Evolutionary conservation across 2,797 vertebrate species (phyloP).

Genomic region (Clangula hyemalis): DNA sequence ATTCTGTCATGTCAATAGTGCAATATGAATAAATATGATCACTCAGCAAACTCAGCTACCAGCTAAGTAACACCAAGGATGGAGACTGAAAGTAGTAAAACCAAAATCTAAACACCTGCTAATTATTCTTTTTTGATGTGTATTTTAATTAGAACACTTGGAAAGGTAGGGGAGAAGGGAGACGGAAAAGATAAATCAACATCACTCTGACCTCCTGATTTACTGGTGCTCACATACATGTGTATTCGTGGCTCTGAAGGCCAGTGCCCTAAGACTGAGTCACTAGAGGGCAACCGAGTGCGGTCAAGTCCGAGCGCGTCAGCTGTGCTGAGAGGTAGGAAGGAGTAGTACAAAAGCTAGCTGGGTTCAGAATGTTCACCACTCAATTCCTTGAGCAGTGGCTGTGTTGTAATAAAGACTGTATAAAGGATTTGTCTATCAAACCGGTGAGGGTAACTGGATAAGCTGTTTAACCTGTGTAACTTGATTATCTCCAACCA

Average conservation of each 20-base stretch:
- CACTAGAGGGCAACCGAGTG: background rate
- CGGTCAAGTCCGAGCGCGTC: background rate
- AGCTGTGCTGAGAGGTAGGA: background rate
- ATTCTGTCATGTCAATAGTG: background rate
- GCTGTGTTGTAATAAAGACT: no score
- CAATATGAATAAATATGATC: background rate
- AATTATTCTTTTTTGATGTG: background rate
- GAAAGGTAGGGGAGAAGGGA: background rate
- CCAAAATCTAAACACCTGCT: background rate
- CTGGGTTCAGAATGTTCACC: background rate
- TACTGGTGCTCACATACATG: background rate
- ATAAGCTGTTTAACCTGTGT: no score
- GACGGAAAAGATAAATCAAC: background rate
- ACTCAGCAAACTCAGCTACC: background rate
- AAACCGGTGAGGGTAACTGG: no score
- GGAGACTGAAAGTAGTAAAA: background rate
- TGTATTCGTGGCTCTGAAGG: background rate
- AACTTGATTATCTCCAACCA: no score
- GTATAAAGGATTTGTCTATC: no score
- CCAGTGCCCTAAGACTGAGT: background rate
- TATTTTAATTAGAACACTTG: background rate
- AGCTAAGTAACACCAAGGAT: background rate
- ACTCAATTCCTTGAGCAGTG: background rate
- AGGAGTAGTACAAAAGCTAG: background rate
- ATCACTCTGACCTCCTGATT: background rate